Conservation (phyloP, 1,140 invertebrate genomes). For the Drosophila tropicalis region DNA sequence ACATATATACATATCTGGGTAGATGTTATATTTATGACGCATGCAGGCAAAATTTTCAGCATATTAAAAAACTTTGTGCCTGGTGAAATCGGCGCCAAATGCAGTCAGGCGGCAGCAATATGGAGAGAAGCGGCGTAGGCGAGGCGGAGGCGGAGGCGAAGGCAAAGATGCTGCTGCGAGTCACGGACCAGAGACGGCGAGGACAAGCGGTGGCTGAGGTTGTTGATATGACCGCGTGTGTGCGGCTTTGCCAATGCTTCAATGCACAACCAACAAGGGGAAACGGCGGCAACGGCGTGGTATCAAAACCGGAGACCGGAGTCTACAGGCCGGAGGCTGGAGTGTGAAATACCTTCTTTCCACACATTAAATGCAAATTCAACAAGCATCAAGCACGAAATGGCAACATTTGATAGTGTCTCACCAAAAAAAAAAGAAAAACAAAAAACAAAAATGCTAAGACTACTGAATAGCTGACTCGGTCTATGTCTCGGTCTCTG, state of each 20-base stretch:
- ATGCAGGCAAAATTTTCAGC: constrained; percentile 44
- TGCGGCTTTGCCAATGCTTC: constrained; percentile 46
- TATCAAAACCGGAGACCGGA: background rate
- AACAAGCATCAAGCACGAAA: constrained; percentile 26
- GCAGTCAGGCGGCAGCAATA: constrained; percentile 11
- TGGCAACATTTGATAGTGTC: constrained; percentile 18
- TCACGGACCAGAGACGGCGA: background rate
- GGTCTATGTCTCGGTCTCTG: too few relatives aligned
- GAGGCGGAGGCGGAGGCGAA: background rate
- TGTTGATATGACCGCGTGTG: constrained; percentile 51
- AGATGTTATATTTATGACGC: constrained; percentile 39
- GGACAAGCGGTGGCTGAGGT: constrained; percentile 2
- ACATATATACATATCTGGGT: background rate
- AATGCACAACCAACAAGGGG: constrained; percentile 43
- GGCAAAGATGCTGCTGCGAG: constrained; percentile 5
- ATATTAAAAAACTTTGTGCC: constrained; percentile 61
- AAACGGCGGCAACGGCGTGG: background rate
- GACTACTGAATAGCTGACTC: too few relatives aligned
- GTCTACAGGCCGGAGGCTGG: background rate
- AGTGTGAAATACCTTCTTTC: constrained; percentile 12
- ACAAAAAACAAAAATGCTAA: too few relatives aligned
- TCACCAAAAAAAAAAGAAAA: background rate
- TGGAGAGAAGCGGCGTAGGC: background rate
- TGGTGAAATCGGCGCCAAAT: constrained; percentile 53
- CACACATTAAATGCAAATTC: constrained; percentile 55